A percentile compares a stretch with the other conserved stretches of the same genome.
Evolutionary conservation across 2,113 vertebrate genomes (phyloP).

Genomic region (Sapayoa aenigma): DNA sequence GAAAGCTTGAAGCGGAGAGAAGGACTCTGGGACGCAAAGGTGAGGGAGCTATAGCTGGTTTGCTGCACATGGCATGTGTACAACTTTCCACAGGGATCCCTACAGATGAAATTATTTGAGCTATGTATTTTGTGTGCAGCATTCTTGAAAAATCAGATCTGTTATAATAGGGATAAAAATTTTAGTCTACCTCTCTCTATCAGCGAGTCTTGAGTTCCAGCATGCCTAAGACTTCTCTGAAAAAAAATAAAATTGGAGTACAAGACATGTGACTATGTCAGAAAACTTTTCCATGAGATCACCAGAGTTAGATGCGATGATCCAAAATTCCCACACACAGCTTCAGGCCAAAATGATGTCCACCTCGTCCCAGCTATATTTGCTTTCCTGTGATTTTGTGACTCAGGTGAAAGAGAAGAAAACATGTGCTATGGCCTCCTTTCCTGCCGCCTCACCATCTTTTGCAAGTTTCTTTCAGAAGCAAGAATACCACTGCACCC

Average conservation of each 20-base stretch:
- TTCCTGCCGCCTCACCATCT: not conserved
- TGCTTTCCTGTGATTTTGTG: not conserved
- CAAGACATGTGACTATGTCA: not conserved
- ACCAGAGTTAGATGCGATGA: not conserved
- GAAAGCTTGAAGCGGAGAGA: constrained; percentile 21
- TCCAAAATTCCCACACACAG: not conserved
- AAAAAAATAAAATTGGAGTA: not conserved
- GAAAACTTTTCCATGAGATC: not conserved
- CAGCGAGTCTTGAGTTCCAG: not conserved
- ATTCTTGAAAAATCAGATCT: not conserved
- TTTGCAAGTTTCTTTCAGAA: not conserved
- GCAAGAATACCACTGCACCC: not conserved
- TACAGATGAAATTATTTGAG: not conserved
- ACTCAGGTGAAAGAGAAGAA: not conserved
- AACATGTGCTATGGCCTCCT: not conserved
- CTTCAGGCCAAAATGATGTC: not conserved
- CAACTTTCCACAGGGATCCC: not conserved
- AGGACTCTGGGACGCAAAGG: not conserved
- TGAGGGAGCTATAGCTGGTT: not conserved
- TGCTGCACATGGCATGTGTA: not conserved
- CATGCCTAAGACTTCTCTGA: not conserved
- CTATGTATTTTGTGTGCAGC: not conserved
- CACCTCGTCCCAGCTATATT: not conserved
- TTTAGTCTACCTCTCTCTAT: not conserved
- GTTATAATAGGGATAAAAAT: not conserved